Percentiles rank a stretch among this genome's conserved stretches.
Conservation (phyloP, 1,140 invertebrate genomes). For the Eumaeus atala region DNA sequence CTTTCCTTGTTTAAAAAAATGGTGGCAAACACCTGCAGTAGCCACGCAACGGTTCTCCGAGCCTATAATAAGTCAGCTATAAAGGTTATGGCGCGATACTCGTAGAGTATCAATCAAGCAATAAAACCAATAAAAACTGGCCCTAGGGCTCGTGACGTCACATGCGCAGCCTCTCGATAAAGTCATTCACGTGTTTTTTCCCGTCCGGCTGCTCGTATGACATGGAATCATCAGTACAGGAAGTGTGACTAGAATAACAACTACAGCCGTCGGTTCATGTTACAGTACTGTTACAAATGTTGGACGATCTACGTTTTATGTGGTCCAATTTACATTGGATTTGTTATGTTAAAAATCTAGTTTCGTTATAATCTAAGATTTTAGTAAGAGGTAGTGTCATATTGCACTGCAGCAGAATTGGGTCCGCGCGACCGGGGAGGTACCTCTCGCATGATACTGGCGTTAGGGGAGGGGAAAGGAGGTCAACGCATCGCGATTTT, state of each 20-base stretch:
- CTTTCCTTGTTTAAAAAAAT: too few species aligned
- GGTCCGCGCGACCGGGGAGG: too few species aligned
- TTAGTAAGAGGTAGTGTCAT: too few species aligned
- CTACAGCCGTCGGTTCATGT: background rate
- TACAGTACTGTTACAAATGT: too few species aligned
- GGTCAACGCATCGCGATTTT: too few species aligned
- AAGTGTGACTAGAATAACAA: constrained; percentile 14
- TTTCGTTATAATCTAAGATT: too few species aligned
- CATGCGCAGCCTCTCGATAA: constrained; percentile 23
- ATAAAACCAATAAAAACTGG: background rate
- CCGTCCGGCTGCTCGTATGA: constrained; percentile 11
- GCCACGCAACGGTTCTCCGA: background rate
- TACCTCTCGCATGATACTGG: too few species aligned
- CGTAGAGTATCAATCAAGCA: constrained; percentile 3
- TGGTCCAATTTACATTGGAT: too few species aligned
- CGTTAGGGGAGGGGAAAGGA: too few species aligned
- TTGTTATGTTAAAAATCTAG: too few species aligned
- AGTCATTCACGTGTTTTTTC: constrained; percentile 31
- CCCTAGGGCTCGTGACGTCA: constrained; percentile 14
- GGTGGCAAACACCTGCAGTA: background rate
- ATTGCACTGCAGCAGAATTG: too few species aligned
- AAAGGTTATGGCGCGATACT: background rate
- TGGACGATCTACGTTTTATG: too few species aligned
- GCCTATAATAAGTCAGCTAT: background rate
- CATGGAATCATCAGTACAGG: constrained; percentile 20